Base-by-base conservation (phyloP, 2,797 vertebrate genomes). In the Lophius americanus region DNA sequence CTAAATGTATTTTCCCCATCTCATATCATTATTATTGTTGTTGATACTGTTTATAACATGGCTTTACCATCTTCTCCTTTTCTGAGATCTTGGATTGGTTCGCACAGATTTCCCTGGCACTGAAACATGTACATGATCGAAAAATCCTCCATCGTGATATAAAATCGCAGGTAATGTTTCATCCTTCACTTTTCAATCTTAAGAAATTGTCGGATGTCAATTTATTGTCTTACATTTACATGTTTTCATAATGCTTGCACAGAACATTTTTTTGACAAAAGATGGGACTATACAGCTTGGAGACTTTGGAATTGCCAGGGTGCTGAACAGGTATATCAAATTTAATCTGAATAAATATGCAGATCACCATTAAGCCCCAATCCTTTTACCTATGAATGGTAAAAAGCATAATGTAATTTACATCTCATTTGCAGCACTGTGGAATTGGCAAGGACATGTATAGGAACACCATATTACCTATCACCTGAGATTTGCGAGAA, bases 211-310 rank as follows among this genome's bases (percentile, higher is more conserved):
- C 13, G 14, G 4, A 64, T 36, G 23, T 2, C 36, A 36, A 39
- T 32, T 11, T 70, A 3, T 53, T 47, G 1, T 3, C 2, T 64
- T 47, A 33, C 42, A 64, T 3, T 47, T 9, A 13, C 49, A 3
- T 71, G 4, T 48, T 70, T 60, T 55, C 35, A 36, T 65, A 14
- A 62, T 76, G 0, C 74, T 41, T 70, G 3, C 73, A 60, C 68
- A 99, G 98, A 99, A 99, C 84, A 99, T 99, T 87, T 99, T 99
- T 93, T 92, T 99, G 90, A 98, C 97, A 60, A 99, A 96, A 94
- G 94, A 96, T 90, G 98, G 97, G 63, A 98, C 97, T 3, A 80
- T 99, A 71, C 97, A 99, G 78, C 93, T 99, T 60, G 98, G 98
- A 82, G 98, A 99, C 84, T 99, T 99, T 92, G 98, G 98, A 68